phyloP scores from a whole-genome alignment of 2,797 vertebrate species.

The Phrynocephalus vlangalii region DNA sequence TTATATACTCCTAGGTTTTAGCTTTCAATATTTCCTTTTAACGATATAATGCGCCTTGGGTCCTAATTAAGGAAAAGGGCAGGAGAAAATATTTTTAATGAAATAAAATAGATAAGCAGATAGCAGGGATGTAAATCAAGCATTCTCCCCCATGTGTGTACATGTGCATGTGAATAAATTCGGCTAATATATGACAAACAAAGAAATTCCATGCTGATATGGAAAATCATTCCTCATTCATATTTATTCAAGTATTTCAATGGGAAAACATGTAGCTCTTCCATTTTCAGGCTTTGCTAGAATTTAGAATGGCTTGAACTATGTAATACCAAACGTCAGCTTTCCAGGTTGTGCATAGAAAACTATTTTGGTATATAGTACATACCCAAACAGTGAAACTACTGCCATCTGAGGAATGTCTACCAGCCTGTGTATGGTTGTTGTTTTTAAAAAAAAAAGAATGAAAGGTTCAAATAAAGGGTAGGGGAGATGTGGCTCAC shows the following conservation, averaged over 20 bases:
- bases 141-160: neutral
- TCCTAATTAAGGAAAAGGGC: too few relatives aligned
- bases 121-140: neutral
- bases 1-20: too few relatives aligned
- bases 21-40: too few relatives aligned
- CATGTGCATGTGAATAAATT: neutral
- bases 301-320: neutral
- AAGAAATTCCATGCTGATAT: neutral
- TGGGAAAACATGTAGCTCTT: neutral
- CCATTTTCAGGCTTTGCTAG: slow-evolving; percentile 1
- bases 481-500: slow-evolving; percentile 1
- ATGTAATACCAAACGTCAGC: neutral
- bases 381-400: neutral
- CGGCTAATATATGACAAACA: neutral
- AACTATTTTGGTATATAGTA: neutral
- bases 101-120: neutral
- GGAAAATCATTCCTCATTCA: neutral
- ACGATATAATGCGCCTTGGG: too few relatives aligned
- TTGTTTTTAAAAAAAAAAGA: neutral
- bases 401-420: neutral
- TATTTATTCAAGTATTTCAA: neutral
- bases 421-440: too few relatives aligned
- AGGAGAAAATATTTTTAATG: neutral
- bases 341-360: neutral
- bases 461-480: neutral